Evolutionary conservation across 2,888 invertebrate species (phyloP), one percentile per base, ranked within the genome.

Genomic region (Osedax frankpressi): DNA sequence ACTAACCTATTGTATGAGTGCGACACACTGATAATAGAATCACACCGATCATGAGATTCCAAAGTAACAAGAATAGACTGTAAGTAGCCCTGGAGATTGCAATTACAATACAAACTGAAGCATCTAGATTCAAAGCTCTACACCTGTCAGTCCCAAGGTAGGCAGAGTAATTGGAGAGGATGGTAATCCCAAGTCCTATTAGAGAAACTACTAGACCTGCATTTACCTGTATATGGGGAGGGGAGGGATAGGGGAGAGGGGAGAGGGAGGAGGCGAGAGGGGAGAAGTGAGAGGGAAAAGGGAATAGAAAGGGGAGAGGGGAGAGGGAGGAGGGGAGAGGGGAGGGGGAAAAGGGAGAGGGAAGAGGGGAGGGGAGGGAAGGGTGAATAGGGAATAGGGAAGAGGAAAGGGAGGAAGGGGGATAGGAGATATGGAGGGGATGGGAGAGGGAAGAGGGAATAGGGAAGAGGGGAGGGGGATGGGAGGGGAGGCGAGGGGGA

Each of bases 1-100:
- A n/a, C n/a, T 79, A 79, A 85, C 84, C 83, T 59, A 85, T 83
- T 25, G 85, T 84, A 76, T 85, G 85, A 11, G 86, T 86, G 67
- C 85, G 79, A 75, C 85, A 85, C 2, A 85, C 84, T n/a, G 85
- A 84, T 27, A 85, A 78, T 26, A 84, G 76, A 24, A 84, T 80
- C 73, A 83, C 81, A 2, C 82, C 82, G 0, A 85, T 84, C 29
- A 85, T 77, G 27, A 82, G 76, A 78, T 85, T 84, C 85, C 85
- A 86, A 2, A 82, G n/a, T 28, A 83, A 77, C n/a, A 81, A 79
- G 67, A 84, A 79, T 11, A 81, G 73, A 2, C 82, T 81, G 75
- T 82, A 84, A 2, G 81, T 73, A 2, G 81, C 78, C 30, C 83
- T 80, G 26, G 81, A 79, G 2, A 79, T 77, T 75, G 79, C 81